These are phyloP conservation scores for Poliocrania exsul DNA, from an alignment of 2,797 vertebrate genomes.

Conservation along the genomic window DNA sequence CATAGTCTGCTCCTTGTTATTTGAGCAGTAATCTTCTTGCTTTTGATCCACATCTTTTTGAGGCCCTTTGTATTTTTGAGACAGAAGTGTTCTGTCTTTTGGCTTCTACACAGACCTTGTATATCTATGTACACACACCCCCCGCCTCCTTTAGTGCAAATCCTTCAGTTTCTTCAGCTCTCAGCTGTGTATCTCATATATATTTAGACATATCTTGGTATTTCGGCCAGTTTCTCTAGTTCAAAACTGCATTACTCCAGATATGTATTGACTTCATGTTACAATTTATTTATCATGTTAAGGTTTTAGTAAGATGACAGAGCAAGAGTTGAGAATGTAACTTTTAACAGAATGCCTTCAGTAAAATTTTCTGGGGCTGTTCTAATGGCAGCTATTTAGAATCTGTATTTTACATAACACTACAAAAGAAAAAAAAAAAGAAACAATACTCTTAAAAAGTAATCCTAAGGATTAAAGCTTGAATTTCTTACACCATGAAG, in stretches of 20 bases:
- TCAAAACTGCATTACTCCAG: background rate
- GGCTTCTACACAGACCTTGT: background rate
- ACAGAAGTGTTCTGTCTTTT: background rate
- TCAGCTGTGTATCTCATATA: background rate
- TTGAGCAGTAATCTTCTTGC: background rate
- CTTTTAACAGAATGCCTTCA: background rate
- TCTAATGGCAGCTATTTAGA: background rate
- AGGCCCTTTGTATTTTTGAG: background rate
- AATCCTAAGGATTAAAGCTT: background rate
- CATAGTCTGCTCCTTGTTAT: background rate
- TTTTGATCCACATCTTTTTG: background rate
- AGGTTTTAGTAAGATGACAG: background rate
- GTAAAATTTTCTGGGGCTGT: background rate
- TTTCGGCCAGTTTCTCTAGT: background rate
- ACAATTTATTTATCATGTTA: background rate
- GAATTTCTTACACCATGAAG: background rate
- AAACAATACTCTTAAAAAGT: background rate
- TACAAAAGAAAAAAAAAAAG: background rate
- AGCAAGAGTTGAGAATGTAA: background rate
- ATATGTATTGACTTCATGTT: background rate
- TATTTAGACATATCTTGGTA: background rate
- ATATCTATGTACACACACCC: accelerated
- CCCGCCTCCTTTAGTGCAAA: background rate
- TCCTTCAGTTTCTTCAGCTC: background rate
- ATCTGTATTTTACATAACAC: background rate